These are phyloP conservation scores for Alloscopus bannaensis DNA, from an alignment of 2,888 invertebrate species.

Conservation along the genomic window DNA sequence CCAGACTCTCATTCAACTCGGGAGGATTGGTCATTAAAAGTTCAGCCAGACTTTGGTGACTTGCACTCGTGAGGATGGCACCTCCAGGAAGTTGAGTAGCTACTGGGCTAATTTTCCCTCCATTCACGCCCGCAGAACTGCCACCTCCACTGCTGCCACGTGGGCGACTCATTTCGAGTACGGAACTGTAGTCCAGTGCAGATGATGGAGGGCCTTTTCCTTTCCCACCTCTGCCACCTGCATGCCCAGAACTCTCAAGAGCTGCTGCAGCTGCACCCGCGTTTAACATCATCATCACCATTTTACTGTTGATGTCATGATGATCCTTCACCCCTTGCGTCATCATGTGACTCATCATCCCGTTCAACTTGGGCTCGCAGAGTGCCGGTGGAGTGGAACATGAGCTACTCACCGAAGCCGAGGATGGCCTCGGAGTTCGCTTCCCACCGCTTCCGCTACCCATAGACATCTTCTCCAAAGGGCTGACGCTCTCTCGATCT, in stretches of 20 bases:
- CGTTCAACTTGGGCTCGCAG: constrained; percentile 68
- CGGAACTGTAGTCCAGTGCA: constrained; percentile 48
- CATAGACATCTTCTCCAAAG: constrained; percentile 62
- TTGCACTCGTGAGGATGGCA: constrained; percentile 70
- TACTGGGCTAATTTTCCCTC: constrained; percentile 67
- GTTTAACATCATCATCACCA: constrained; percentile 60
- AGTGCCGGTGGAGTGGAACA: constrained; percentile 71
- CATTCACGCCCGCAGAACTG: constrained; percentile 27
- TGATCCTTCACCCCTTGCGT: constrained; percentile 51
- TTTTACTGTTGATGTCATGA: constrained; percentile 46
- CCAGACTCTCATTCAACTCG: constrained; percentile 69
- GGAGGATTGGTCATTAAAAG: constrained; percentile 69
- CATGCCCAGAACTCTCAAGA: too few species aligned
- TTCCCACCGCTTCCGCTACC: constrained; percentile 65
- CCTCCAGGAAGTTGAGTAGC: constrained; percentile 72
- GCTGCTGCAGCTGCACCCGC: constrained; percentile 42
- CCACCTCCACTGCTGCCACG: constrained; percentile 28
- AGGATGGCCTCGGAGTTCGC: constrained; percentile 68
- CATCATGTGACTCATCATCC: constrained; percentile 63
- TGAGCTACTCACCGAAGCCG: constrained; percentile 70
- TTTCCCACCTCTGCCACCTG: constrained; percentile 35
- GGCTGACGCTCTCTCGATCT: constrained; percentile 58
- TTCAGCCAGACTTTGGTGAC: constrained; percentile 69
- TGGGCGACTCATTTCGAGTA: constrained; percentile 55
- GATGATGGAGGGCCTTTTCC: constrained; percentile 8